Base-by-base conservation (phyloP, 2,888 invertebrate species). In the Erpobdella octoculata region DNA sequence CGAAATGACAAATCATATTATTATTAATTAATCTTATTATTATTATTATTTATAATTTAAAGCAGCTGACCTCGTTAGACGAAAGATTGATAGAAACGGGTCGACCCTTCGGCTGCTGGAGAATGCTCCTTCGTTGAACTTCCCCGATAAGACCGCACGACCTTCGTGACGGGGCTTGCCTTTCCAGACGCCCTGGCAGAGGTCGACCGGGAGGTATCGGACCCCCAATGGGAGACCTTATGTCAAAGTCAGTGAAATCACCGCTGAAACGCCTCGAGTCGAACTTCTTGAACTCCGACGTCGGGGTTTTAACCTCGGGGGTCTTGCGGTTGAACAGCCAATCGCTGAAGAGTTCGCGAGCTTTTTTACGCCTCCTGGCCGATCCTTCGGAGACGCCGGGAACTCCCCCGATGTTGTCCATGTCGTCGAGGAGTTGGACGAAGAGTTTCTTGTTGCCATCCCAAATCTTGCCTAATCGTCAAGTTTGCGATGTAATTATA, bases 361-460 rank as follows among this genome's bases (percentile, higher is more conserved):
- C 76, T 35, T 66, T 71, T n/a, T 58, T 66, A 2, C 75, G 67
- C 6, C 76, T 71, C 31, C 72, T 67, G 36, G 72, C 71, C 9
- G 76, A 74, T 18, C 71, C 70, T n/a, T 71, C 71, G 21, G 69
- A 58, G 3, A 69, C 48, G n/a, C 72, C 59, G 4, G 71, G 33
- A 36, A 69, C 70, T 12, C 71, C 73, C 3, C 74, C 72, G 28
- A 76, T 71, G 67, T 75, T 74, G 66, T 76, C 76, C 73, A 76
- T 70, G 59, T 76, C 76, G 53, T 76, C 76, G 28, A 76, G 67
- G 15, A 76, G 72, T 37, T 76, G 75, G 36, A 64, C 53, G 69
- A 75, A 76, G 31, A 76, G 72, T 48, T 74, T 72, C 48, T 75
- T 74, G 31, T 72, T 74, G 9, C 71, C 73, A 62, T 72, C 71